Percentiles rank a stretch among this genome's conserved stretches.
Conservation (phyloP, 2,797 vertebrate genomes). For the Chelonia mydas region DNA sequence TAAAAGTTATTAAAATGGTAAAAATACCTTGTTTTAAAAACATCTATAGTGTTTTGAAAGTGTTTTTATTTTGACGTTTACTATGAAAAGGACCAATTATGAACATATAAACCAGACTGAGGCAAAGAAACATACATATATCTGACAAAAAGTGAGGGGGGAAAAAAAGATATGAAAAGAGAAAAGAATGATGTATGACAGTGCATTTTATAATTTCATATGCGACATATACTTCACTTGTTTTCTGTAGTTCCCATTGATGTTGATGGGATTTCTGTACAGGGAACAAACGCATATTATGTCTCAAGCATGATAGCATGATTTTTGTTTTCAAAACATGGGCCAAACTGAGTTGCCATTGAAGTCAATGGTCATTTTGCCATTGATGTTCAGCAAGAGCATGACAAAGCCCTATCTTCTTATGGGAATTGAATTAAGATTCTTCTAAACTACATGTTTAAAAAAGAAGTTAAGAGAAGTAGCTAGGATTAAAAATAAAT, state of each 20-base stretch:
- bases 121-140: not conserved
- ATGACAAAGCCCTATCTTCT: not conserved
- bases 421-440: not conserved
- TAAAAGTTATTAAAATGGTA: not conserved
- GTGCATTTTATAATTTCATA: not conserved
- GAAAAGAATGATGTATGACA: fast-evolving
- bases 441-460: not conserved
- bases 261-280: not conserved
- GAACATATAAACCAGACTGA: not conserved
- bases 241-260: not conserved
- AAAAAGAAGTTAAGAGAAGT: not conserved
- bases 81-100: not conserved
- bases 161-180: not conserved
- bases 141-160: not conserved
- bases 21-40: not conserved
- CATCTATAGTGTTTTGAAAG: not conserved
- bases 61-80: not conserved
- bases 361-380: not conserved
- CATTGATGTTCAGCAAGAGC: not conserved
- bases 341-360: not conserved
- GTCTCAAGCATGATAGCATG: not conserved
- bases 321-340: fast-evolving
- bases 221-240: not conserved
- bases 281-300: not conserved
- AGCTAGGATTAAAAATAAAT: not conserved